Conservation (phyloP, 92 coral and sea anemone species). For the Zoanthus sociatus region DNA sequence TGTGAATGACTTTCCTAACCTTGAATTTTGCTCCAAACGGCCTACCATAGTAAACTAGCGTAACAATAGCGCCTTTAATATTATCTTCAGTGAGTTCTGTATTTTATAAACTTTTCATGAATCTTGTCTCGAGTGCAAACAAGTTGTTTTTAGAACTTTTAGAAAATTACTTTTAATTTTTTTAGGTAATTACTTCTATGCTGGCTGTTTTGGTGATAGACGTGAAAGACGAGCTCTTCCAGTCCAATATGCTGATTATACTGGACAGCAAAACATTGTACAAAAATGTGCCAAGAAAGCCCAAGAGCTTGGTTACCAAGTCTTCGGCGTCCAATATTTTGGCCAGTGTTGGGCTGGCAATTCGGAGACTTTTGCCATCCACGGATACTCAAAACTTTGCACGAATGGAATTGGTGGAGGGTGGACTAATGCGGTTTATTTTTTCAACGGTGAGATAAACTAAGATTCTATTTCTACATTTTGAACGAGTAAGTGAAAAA, state of each 20-base stretch:
- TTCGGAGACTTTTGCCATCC: not conserved
- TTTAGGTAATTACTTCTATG: not conserved
- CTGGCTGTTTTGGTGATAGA: not conserved
- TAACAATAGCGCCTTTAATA: too few relatives aligned
- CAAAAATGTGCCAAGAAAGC: not conserved
- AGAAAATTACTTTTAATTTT: too few relatives aligned
- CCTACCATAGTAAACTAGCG: too few relatives aligned
- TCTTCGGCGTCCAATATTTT: not conserved
- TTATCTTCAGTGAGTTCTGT: too few relatives aligned
- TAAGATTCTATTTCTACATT: too few relatives aligned
- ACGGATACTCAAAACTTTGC: not conserved
- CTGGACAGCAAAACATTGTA: not conserved
- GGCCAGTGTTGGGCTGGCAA: not conserved
- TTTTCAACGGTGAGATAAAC: not conserved
- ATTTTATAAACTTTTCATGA: too few relatives aligned
- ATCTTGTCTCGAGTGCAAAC: too few relatives aligned
- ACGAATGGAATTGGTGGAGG: not conserved
- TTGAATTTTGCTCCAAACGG: conserved; percentile 16
- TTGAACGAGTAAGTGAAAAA: too few relatives aligned
- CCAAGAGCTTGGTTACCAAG: not conserved
- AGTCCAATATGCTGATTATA: not conserved
- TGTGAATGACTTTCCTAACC: conserved; percentile 18
- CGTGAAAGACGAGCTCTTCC: not conserved
- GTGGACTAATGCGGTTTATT: not conserved
- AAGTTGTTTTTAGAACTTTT: too few relatives aligned